Evolutionary conservation across 2,113 vertebrate species (phyloP).

Genomic region (Hyperoodon ampullatus): DNA sequence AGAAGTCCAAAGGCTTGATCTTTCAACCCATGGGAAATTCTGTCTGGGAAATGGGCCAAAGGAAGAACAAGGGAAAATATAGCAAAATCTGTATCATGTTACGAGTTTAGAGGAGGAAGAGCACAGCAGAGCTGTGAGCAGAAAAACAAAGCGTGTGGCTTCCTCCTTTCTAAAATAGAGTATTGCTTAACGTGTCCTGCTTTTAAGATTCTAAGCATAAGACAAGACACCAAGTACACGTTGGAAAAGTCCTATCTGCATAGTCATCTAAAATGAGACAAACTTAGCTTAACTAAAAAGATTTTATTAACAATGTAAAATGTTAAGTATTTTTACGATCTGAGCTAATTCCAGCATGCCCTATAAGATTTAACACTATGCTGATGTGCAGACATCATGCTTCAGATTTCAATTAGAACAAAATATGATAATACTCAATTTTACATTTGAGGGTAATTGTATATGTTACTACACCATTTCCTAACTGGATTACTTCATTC

Average conservation of each 20-base stretch:
- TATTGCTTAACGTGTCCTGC: constrained; percentile 78
- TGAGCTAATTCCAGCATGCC: constrained; percentile 91
- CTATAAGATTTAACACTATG: constrained; percentile 88
- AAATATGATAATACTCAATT: constrained; percentile 80
- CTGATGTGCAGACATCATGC: constrained; percentile 90
- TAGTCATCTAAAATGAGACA: constrained; percentile 79
- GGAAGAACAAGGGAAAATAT: constrained; percentile 27
- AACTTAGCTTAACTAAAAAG: constrained; percentile 91
- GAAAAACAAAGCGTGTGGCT: constrained; percentile 47
- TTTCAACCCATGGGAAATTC: constrained; percentile 44
- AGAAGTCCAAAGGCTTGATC: constrained; percentile 49
- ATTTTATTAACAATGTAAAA: constrained; percentile 98
- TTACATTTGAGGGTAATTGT: constrained; percentile 80
- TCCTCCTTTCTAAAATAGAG: constrained; percentile 61
- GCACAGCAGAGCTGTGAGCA: constrained; percentile 52
- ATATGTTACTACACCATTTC: constrained; percentile 81
- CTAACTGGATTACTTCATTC: constrained; percentile 79
- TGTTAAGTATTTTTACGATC: constrained; percentile 87
- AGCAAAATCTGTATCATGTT: constrained; percentile 51
- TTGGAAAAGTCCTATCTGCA: constrained; percentile 59
- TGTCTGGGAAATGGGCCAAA: constrained; percentile 56
- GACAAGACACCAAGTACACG: constrained; percentile 62
- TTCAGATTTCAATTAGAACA: constrained; percentile 85
- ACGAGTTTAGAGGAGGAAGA: constrained; percentile 51
- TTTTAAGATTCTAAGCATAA: constrained; percentile 52